Percentiles rank a stretch among this genome's conserved stretches.
Conservation (phyloP, 2,888 invertebrate genomes). For the Stenotaenia linearis region DNA sequence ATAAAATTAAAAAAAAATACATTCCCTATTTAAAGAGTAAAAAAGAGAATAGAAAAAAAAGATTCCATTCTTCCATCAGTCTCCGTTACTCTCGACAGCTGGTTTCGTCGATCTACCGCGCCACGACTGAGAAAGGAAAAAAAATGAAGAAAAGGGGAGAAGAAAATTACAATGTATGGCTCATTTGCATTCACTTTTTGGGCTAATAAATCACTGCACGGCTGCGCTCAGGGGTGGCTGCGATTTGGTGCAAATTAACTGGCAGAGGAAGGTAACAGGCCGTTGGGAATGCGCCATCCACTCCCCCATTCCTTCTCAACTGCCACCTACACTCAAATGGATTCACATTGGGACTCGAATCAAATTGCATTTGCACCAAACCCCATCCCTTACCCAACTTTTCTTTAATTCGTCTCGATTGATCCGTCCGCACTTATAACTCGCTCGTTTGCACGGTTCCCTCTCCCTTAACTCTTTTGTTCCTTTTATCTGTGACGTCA, state of each 20-base stretch:
- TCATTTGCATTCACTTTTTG: slow-evolving; percentile 34
- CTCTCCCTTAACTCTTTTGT: slow-evolving; percentile 8
- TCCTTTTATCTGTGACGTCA: slow-evolving; percentile 18
- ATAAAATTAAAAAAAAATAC: neutral
- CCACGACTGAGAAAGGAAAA: neutral
- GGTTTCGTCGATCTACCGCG: slow-evolving; percentile 24
- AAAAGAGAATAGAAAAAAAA: slow-evolving; percentile 1
- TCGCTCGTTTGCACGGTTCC: neutral
- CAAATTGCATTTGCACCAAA: slow-evolving; percentile 26
- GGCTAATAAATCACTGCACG: slow-evolving; percentile 31
- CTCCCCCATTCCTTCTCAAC: slow-evolving; percentile 22
- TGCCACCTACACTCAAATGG: slow-evolving; percentile 23
- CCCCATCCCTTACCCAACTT: slow-evolving; percentile 19
- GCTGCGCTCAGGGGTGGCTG: slow-evolving; percentile 18
- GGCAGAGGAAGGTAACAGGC: slow-evolving; percentile 30
- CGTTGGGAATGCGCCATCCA: slow-evolving; percentile 17
- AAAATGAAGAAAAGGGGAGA: neutral
- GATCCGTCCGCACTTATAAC: slow-evolving; percentile 17
- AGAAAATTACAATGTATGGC: slow-evolving; percentile 33
- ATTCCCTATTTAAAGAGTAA: neutral
- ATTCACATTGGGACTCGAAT: slow-evolving; percentile 13
- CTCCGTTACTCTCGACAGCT: slow-evolving; percentile 30
- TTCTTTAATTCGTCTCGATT: slow-evolving; percentile 15
- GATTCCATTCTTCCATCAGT: slow-evolving; percentile 29
- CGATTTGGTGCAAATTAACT: slow-evolving; percentile 33